Percentiles rank a stretch among this genome's conserved stretches.
phyloP scores from a whole-genome alignment of 1,140 invertebrate species.

The Pseudobourletiella spinata region DNA sequence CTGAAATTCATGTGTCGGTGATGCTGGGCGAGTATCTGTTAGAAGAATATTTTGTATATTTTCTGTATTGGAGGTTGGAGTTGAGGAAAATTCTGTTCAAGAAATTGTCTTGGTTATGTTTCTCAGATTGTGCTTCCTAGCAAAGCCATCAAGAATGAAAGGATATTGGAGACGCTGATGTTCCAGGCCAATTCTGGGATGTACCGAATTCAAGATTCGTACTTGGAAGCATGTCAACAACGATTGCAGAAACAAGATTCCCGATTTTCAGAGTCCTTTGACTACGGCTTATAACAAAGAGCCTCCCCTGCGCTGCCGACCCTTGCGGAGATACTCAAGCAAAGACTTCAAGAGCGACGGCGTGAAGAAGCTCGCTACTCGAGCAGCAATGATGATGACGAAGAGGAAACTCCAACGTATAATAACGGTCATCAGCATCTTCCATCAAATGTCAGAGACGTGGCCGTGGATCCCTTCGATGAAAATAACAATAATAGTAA shows the following conservation, averaged over 20 bases:
- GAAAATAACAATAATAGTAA: no score
- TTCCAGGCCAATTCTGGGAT: slow-evolving; percentile 86
- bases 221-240: slow-evolving; percentile 76
- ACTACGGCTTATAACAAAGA: slow-evolving; percentile 51
- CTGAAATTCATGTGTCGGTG: no score
- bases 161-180: slow-evolving; percentile 85
- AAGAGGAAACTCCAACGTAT: not conserved
- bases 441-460: not conserved
- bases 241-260: slow-evolving; percentile 78
- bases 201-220: slow-evolving; percentile 79
- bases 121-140: slow-evolving; percentile 79
- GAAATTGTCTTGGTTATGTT: slow-evolving; percentile 34
- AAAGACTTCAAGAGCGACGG: no score
- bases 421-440: not conserved
- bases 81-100: no score
- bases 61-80: no score
- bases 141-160: slow-evolving; percentile 85
- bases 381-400: not conserved
- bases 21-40: no score
- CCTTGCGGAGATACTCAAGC: no score
- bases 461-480: no score
- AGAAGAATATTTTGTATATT: no score
- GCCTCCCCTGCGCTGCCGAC: not conserved
- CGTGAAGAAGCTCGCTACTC: not conserved
- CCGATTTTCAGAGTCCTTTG: slow-evolving; percentile 66